Base-by-base conservation (phyloP, 2,113 vertebrate genomes). In the Clarias magur region DNA sequence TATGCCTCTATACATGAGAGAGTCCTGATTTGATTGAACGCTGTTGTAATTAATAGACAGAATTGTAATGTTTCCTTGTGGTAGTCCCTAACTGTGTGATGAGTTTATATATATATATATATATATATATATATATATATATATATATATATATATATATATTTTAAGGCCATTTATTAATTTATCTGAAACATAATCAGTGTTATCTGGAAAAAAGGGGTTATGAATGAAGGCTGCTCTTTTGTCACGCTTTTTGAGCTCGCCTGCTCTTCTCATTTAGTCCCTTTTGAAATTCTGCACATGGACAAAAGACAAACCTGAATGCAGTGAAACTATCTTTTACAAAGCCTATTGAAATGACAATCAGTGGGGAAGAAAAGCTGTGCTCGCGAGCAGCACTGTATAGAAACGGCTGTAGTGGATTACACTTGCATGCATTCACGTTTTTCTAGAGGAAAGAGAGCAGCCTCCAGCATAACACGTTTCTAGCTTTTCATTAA, bases 211-310 rank as follows among this genome's bases (percentile, higher is more conserved):
- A 56, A 11, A 9, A 38, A 34, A 68, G 38, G 27, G 67, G 75
- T 48, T 1, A 57, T 6, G 86, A 86, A 86, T 60, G 30, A 88
- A 59, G 73, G 17, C 38, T 7, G 63, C 60, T 80, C 72, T 56
- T 48, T 63, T 9, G n/a, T 57, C 59, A 8, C 62, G 54, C 75
- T 67, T 72, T 86, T 80, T 48, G 59, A 7, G 23, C 85, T 73
- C 19, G 5, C 2, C 53, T 34, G 23, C n/a, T 17, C n/a, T 78
- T 82, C 25, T n/a, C 27, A 56, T 89, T 75, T 54, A 23, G 60
- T 56, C 70, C 70, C 30, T 60, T 85, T 88, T 68, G 53, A 84
- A 73, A 87, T 76, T 87, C 53, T 82, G 48, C 38, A 73, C 56
- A 73, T 70, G 80, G 42, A 59, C 23, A 87, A 73, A 60, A 56